Base-by-base conservation (phyloP, 2,113 vertebrate genomes). In the Sarotherodon lohbergeri region DNA sequence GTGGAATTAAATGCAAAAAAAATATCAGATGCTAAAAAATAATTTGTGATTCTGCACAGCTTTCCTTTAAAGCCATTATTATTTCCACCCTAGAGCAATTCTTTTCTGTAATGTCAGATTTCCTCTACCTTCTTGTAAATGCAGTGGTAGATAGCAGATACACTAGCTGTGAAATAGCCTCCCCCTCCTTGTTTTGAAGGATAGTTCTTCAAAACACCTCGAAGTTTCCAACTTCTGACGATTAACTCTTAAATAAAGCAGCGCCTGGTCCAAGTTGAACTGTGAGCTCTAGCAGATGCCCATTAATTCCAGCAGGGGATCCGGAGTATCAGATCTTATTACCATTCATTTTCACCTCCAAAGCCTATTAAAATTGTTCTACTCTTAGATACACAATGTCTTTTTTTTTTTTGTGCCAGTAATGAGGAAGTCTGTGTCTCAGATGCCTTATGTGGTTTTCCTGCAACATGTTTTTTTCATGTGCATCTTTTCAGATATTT, bases 231-330 rank as follows among this genome's bases (percentile, higher is more conserved):
- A 82, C 83, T 80, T 87, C 54, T 7, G 5, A 22, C 41, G 46
- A 87, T 88, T 89, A 85, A 92, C 85, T 91, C 83, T 92, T 92
- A 92, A 92, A 90, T 88, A 93, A 92, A 91, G 82, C 91, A 85
- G 81, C 57, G 56, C 57, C 8, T 71, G 68, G 80, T 88, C 84
- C 80, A 88, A 81, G 81, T 86, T 87, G 68, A 90, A 83, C 82
- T 88, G 85, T 86, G 86, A 90, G 87, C 86, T 88, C 81, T 52
- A 82, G 82, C 90, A 93, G 92, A 90, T 90, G 85, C 88, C 90
- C 82, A 89, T 94, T 93, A 91, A 89, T 89, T 93, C 90, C 86
- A 90, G 71, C 82, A 84, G 88, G 85, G 88, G 90, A 90, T 87
- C 73, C 2, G 14, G 43, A 57, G 55, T 79, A 90, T 92, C 89